Conservation (phyloP, 2,888 invertebrate species). For the Chaetogeoica ovagalla region DNA sequence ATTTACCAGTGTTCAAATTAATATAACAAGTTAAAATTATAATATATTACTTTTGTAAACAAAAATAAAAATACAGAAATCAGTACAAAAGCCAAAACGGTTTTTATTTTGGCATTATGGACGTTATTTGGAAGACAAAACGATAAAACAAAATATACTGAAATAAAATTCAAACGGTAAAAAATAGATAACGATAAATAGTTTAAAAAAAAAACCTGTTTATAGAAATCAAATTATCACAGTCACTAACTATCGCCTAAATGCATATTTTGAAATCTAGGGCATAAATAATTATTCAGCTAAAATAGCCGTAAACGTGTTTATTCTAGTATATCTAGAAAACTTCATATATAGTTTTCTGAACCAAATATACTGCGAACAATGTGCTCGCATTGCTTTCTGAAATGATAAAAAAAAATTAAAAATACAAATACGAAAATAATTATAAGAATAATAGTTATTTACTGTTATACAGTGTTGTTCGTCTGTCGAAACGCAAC, state of each 20-base stretch:
- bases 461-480: conserved; percentile 59
- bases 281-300: conserved; percentile 12
- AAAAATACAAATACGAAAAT: background rate
- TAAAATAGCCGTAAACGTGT: conserved; percentile 63
- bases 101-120: background rate
- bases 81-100: background rate
- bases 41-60: too few relatives aligned
- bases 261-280: background rate
- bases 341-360: conserved; percentile 83
- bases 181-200: conserved; percentile 1
- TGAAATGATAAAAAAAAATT: conserved; percentile 58
- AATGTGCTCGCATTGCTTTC: conserved; percentile 82
- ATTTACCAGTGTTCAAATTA: too few relatives aligned
- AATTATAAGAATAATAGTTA: conserved; percentile 42
- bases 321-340: conserved; percentile 88
- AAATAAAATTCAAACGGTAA: background rate
- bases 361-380: conserved; percentile 95
- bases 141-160: background rate
- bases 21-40: too few relatives aligned
- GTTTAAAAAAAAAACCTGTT: background rate
- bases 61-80: background rate
- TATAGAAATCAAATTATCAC: conserved; percentile 38
- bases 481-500: conserved; percentile 57
- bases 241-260: conserved; percentile 11
- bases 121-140: conserved; percentile 22